Evolutionary conservation across 2,888 invertebrate genomes (phyloP).

Genomic region (Calameuta idolon): DNA sequence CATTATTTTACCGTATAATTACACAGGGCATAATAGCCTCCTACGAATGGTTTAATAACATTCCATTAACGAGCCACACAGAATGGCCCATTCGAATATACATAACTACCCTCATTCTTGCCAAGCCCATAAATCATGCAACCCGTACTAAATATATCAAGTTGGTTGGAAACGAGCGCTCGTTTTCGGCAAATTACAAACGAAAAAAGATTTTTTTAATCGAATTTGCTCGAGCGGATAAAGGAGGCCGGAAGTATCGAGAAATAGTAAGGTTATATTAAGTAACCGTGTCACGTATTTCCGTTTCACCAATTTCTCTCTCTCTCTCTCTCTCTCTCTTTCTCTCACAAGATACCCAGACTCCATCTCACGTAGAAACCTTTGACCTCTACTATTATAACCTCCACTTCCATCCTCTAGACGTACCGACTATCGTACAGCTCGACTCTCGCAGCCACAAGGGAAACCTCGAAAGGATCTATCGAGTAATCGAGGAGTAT

Average conservation of each 20-base stretch:
- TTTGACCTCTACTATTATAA: not conserved
- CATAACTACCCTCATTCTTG: not conserved
- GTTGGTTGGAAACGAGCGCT: not conserved
- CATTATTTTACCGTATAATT: not conserved
- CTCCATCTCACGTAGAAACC: not conserved
- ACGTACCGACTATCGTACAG: not conserved
- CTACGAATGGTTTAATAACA: not conserved
- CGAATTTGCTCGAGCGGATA: not conserved
- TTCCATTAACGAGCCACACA: not conserved
- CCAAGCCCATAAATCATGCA: not conserved
- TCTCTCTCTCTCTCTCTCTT: constrained; percentile 22
- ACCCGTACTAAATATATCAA: not conserved
- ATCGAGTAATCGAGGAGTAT: not conserved
- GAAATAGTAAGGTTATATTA: not conserved
- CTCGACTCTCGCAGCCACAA: not conserved
- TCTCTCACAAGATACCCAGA: constrained; percentile 7
- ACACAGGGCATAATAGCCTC: not conserved
- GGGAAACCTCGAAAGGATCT: not conserved
- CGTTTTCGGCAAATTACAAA: not conserved
- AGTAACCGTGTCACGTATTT: not conserved
- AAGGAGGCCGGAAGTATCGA: not conserved
- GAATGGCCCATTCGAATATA: not conserved
- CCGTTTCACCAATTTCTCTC: constrained; percentile 6
- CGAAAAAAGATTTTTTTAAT: not conserved
- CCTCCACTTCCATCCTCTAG: not conserved